These are phyloP conservation scores for Chaetodon auriga DNA, from an alignment of 2,113 vertebrate genomes.

Conservation along the genomic window DNA sequence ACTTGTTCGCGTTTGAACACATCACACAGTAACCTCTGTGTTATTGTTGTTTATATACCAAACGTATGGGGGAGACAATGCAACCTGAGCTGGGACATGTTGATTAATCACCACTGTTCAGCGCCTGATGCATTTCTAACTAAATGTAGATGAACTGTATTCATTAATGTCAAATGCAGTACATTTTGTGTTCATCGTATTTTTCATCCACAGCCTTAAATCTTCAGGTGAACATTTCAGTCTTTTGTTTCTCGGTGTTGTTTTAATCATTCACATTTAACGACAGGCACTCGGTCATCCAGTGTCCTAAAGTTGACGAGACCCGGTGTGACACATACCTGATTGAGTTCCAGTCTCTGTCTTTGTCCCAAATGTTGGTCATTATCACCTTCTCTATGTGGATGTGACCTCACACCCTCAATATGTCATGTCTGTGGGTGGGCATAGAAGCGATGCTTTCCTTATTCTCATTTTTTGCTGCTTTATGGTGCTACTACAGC, in stretches of 20 bases:
- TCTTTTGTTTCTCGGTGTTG: constrained; percentile 10
- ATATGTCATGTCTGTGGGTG: constrained; percentile 41
- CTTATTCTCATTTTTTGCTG: constrained; percentile 32
- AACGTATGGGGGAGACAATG: constrained; percentile 20
- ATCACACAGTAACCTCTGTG: constrained; percentile 60
- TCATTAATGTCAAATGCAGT: constrained; percentile 32
- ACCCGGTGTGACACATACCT: constrained; percentile 55
- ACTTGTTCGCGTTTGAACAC: constrained; percentile 65
- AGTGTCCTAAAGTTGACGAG: constrained; percentile 24
- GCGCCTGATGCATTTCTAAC: constrained; percentile 9
- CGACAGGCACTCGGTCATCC: constrained; percentile 19
- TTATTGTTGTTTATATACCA: constrained; percentile 52
- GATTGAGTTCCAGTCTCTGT: constrained; percentile 52
- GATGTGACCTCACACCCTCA: constrained; percentile 37
- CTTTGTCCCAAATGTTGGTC: constrained; percentile 46
- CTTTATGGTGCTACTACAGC: neutral
- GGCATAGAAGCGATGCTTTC: constrained; percentile 35
- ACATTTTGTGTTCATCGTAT: neutral
- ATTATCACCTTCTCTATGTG: constrained; percentile 62
- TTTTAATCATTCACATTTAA: constrained; percentile 14
- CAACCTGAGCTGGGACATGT: constrained; percentile 23
- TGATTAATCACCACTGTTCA: constrained; percentile 50
- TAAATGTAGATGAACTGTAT: constrained; percentile 38
- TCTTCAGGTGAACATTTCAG: constrained; percentile 5
- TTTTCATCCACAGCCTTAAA: neutral